Evolutionary conservation across 2,113 vertebrate genomes (phyloP).

Genomic region (Paradoxurus hermaphroditus): DNA sequence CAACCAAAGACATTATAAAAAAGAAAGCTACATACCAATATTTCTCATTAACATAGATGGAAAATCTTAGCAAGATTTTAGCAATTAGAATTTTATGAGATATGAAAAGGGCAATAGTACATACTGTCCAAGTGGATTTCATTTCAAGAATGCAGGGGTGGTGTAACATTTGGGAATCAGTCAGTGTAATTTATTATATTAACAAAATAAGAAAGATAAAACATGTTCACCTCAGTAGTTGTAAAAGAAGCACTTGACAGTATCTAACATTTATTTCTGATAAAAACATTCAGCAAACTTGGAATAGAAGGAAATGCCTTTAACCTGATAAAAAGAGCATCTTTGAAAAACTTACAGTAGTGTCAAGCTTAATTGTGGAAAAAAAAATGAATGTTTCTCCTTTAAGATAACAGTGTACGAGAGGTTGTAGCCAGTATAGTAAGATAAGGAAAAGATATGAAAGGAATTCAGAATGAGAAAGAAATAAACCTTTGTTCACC

Average conservation of each 20-base stretch:
- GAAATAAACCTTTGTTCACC: not conserved
- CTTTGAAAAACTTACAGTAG: not conserved
- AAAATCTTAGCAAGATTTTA: not conserved
- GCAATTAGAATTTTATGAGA: not conserved
- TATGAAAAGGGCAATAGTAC: not conserved
- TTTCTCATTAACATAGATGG: not conserved
- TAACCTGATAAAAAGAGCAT: not conserved
- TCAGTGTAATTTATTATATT: not conserved
- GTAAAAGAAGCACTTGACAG: not conserved
- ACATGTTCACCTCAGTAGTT: not conserved
- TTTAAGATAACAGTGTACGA: not conserved
- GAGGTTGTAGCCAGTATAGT: not conserved
- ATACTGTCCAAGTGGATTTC: not conserved
- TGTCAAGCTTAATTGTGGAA: not conserved
- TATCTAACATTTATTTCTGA: not conserved
- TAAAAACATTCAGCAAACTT: not conserved
- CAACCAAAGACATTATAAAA: not conserved
- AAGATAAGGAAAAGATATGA: not conserved
- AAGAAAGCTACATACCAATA: not conserved
- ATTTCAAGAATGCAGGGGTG: not conserved
- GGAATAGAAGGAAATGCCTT: not conserved
- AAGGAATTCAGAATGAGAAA: not conserved
- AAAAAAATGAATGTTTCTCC: not conserved
- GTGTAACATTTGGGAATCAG: not conserved
- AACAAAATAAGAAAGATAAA: not conserved